Evolutionary conservation across 2,797 vertebrate species (phyloP).

Genomic region (Eutrigla gurnardus): DNA sequence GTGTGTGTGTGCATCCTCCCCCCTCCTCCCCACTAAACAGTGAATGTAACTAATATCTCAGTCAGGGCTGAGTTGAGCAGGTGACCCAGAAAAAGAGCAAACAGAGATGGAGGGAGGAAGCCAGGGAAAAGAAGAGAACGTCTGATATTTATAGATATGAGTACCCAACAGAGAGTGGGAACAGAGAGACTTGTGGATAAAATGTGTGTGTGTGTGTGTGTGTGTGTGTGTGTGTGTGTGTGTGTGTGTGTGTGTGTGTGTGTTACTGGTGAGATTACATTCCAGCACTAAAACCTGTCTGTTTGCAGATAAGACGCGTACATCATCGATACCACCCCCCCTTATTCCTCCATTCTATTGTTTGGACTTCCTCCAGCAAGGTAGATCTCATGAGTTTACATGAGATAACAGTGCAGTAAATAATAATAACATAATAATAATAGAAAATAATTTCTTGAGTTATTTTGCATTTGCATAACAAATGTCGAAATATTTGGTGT

Average conservation of each 20-base stretch:
- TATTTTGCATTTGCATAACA: not conserved
- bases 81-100: slow-evolving; percentile 84
- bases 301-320: slow-evolving; percentile 65
- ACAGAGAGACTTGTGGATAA: slow-evolving; percentile 60
- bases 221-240: slow-evolving; percentile 33
- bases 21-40: slow-evolving; percentile 44
- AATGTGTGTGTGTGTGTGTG: slow-evolving; percentile 35
- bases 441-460: too few species aligned
- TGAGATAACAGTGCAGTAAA: slow-evolving; percentile 31
- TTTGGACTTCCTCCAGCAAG: slow-evolving; percentile 14
- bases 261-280: slow-evolving; percentile 44
- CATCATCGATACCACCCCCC: slow-evolving; percentile 57
- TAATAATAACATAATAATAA: not conserved
- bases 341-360: slow-evolving; percentile 20
- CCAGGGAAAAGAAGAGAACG: slow-evolving; percentile 36
- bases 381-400: slow-evolving; percentile 1
- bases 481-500: not conserved
- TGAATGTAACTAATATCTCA: slow-evolving; percentile 74
- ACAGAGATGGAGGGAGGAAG: slow-evolving; percentile 65
- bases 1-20: not conserved
- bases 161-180: slow-evolving; percentile 70
- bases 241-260: slow-evolving; percentile 36
- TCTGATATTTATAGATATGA: slow-evolving; percentile 84
- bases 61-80: slow-evolving; percentile 72
- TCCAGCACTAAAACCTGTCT: slow-evolving; percentile 60